Evolutionary conservation across 2,888 invertebrate species (phyloP).

Genomic region (Coronaproctus castanopsis): DNA sequence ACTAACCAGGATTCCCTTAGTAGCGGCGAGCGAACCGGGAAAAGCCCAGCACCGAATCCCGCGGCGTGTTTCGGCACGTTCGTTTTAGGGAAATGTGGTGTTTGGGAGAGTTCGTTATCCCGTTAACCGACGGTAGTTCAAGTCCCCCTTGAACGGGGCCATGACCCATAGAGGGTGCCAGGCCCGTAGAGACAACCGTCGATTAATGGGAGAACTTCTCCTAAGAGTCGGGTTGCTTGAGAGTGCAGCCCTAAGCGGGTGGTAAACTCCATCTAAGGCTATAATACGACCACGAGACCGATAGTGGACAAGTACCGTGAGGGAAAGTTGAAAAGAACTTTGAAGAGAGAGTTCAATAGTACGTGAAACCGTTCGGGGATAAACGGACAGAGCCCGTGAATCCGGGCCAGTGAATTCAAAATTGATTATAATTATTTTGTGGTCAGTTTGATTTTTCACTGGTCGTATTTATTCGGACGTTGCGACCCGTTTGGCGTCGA

Average conservation of each 20-base stretch:
- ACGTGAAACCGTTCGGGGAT: too few species aligned
- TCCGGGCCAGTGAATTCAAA: slow-evolving; percentile 24
- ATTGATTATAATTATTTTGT: not conserved
- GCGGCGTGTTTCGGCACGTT: slow-evolving; percentile 9
- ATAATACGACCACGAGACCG: slow-evolving; percentile 42
- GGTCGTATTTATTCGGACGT: slow-evolving; percentile 11
- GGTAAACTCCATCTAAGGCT: slow-evolving; percentile 38
- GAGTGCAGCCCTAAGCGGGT: slow-evolving; percentile 39
- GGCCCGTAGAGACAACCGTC: slow-evolving; percentile 24
- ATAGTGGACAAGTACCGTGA: slow-evolving; percentile 46
- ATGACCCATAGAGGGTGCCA: slow-evolving; percentile 27
- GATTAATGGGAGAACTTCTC: slow-evolving; percentile 22
- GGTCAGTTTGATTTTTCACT: slow-evolving; percentile 3
- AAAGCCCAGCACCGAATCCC: slow-evolving; percentile 32
- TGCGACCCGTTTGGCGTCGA: slow-evolving; percentile 14
- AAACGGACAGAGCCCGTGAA: slow-evolving; percentile 24
- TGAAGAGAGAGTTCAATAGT: slow-evolving; percentile 37
- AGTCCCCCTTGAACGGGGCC: slow-evolving; percentile 26
- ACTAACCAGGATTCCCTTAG: slow-evolving; percentile 40
- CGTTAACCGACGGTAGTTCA: slow-evolving; percentile 14
- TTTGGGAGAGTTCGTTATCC: slow-evolving; percentile 17
- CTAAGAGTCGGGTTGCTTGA: slow-evolving; percentile 37
- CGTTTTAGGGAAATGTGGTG: slow-evolving; percentile 18
- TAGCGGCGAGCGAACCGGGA: slow-evolving; percentile 43
- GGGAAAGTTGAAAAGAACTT: slow-evolving; percentile 51